Evolutionary conservation across 2,113 vertebrate genomes (phyloP).

Genomic region (Aleadryas rufinucha): DNA sequence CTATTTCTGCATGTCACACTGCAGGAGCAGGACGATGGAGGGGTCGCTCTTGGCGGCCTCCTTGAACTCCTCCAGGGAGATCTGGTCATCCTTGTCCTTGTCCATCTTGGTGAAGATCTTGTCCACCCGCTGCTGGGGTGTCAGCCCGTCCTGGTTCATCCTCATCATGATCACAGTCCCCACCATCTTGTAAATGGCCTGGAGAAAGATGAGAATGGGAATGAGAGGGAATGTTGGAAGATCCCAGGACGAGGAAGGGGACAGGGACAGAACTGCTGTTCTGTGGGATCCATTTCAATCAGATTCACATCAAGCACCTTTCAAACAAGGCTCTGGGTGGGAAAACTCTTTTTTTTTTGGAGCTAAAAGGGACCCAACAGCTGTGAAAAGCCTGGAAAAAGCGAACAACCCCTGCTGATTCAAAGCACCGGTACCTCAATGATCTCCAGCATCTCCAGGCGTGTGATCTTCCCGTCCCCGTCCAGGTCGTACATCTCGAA

Average conservation of each 20-base stretch:
- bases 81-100: constrained; percentile 97
- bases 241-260: neutral
- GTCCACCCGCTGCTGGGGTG: constrained; percentile 95
- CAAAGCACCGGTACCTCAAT: constrained; percentile 69
- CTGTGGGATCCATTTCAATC: neutral
- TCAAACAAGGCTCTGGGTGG: neutral
- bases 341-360: neutral
- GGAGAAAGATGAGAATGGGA: neutral
- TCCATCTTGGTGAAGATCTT: constrained; percentile 99
- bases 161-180: constrained; percentile 99
- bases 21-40: constrained; percentile 94
- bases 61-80: constrained; percentile 96
- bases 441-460: constrained; percentile 97
- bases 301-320: neutral
- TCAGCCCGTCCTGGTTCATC: constrained; percentile 97
- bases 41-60: constrained; percentile 96
- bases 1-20: constrained; percentile 98
- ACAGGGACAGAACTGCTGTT: neutral
- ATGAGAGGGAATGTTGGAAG: neutral
- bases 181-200: constrained; percentile 99
- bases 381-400: neutral
- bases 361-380: neutral
- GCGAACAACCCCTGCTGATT: neutral
- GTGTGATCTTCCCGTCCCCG: constrained; percentile 93
- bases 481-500: constrained; percentile 99